Percentiles rank a stretch among this genome's conserved stretches.
Conservation (phyloP, 2,888 invertebrate species). For the Seira musarum region DNA sequence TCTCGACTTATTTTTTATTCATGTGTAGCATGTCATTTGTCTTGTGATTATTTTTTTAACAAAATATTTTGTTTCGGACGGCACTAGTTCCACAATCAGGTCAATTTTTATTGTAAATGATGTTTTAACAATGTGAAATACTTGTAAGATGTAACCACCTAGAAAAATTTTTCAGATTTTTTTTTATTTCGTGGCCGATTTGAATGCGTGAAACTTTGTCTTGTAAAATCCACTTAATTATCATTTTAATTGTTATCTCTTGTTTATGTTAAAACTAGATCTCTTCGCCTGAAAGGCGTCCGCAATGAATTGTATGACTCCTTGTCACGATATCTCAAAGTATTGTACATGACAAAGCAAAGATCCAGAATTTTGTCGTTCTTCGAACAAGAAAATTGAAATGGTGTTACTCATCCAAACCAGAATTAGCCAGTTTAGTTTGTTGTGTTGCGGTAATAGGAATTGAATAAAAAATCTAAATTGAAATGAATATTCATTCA, state of each 20-base stretch:
- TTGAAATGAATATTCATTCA: constrained; percentile 22
- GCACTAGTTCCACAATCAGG: constrained; percentile 2
- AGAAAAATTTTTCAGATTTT: not conserved
- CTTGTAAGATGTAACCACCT: not conserved
- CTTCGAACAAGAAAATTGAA: not conserved
- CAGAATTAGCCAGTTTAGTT: constrained; percentile 22
- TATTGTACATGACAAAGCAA: not conserved
- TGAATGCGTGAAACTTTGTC: not conserved
- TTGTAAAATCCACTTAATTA: not conserved
- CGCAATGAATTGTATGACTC: not conserved
- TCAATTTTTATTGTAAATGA: not conserved
- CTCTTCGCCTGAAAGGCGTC: not conserved
- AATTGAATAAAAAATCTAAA: not conserved
- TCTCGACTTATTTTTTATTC: too few relatives aligned
- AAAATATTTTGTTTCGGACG: not conserved
- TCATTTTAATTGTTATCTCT: constrained; percentile 13
- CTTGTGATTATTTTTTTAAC: too few relatives aligned
- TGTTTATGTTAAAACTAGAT: constrained; percentile 17
- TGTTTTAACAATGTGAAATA: constrained; percentile 2
- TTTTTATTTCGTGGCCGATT: not conserved
- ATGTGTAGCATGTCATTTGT: not conserved
- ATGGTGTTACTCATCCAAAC: constrained; percentile 37
- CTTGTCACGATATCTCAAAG: not conserved
- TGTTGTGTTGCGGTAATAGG: constrained; percentile 33
- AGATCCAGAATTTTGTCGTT: not conserved